A percentile compares a stretch with the other conserved stretches of the same genome.
phyloP scores from a whole-genome alignment of 2,113 vertebrate species.

The Fulmarus glacialis region DNA sequence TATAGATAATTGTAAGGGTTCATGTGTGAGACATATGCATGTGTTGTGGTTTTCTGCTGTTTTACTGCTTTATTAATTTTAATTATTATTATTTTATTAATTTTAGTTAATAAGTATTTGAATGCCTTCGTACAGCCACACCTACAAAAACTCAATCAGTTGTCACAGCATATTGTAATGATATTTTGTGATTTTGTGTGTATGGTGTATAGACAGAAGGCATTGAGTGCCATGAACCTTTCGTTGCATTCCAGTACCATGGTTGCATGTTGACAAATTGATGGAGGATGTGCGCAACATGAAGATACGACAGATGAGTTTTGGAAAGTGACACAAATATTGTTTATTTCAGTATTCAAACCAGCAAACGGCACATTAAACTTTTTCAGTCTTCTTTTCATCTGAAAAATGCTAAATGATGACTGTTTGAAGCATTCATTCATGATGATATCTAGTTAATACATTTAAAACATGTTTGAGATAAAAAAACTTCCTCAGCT shows the following conservation, averaged over 20 bases:
- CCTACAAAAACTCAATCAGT: not conserved
- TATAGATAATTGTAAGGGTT: not conserved
- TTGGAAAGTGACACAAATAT: not conserved
- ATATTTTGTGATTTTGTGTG: not conserved
- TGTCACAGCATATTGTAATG: not conserved
- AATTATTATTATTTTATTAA: not conserved
- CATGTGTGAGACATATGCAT: not conserved
- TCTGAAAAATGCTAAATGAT: not conserved
- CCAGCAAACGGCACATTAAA: not conserved
- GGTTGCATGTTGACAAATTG: not conserved
- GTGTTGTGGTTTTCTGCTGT: not conserved
- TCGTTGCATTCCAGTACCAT: not conserved
- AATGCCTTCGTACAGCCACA: not conserved
- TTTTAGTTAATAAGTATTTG: not conserved
- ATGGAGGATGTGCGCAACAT: not conserved
- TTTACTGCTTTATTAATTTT: not conserved
- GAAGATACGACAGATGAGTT: not conserved
- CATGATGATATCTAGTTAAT: not conserved
- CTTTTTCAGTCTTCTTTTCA: not conserved
- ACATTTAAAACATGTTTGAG: not conserved
- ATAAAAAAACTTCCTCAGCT: not conserved
- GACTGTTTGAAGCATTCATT: not conserved
- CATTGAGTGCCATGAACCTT: not conserved
- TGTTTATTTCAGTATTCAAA: not conserved
- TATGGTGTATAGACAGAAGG: not conserved